Evolutionary conservation across 2,113 vertebrate species (phyloP).

Genomic region (Calypte anna): DNA sequence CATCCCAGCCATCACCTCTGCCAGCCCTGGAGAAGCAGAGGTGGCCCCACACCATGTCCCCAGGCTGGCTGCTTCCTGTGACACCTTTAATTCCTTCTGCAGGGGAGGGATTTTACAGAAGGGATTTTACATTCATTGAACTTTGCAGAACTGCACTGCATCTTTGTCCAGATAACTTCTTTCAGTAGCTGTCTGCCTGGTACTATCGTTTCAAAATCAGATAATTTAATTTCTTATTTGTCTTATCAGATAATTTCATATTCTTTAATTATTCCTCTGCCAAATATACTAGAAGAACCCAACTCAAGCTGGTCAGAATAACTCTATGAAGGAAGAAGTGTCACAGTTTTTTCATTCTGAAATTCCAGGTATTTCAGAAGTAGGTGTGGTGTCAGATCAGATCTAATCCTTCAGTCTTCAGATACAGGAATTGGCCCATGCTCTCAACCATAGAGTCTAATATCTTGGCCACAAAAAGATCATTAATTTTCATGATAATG

Average conservation of each 20-base stretch:
- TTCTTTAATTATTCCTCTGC: neutral
- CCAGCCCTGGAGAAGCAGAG: neutral
- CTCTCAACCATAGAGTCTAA: neutral
- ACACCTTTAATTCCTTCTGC: neutral
- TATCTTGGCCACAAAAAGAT: neutral
- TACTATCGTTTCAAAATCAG: neutral
- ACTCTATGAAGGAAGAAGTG: neutral
- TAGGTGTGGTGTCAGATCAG: neutral
- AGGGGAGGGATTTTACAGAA: neutral
- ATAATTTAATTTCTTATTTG: neutral
- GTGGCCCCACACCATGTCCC: rapidly evolving
- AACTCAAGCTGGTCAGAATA: neutral
- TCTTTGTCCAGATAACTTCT: neutral
- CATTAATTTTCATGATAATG: neutral
- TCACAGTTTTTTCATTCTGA: neutral
- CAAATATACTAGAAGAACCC: neutral
- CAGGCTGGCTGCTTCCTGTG: neutral
- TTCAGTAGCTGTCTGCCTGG: neutral
- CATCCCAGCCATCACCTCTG: neutral
- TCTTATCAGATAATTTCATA: neutral
- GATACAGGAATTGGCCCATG: neutral
- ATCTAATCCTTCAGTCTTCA: neutral
- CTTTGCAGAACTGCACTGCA: neutral
- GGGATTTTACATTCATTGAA: neutral
- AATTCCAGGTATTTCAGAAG: neutral